These are phyloP conservation scores for Lonchura striata DNA, from an alignment of 2,113 vertebrate species.

Conservation along the genomic window DNA sequence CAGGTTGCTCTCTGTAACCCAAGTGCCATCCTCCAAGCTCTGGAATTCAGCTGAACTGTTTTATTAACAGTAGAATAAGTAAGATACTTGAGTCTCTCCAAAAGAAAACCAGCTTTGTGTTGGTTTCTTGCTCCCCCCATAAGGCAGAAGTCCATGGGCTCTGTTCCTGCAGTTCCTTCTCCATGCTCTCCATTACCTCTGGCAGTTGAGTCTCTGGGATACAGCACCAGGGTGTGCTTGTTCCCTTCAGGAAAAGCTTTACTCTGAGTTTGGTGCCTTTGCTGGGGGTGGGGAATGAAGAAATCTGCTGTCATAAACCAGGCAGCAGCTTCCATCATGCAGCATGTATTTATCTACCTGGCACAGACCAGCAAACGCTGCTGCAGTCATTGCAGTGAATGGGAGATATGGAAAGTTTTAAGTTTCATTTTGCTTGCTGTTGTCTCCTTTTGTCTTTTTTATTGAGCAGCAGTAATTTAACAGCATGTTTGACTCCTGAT, in stretches of 20 bases:
- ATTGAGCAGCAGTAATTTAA: conserved; percentile 28
- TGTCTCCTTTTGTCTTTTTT: not conserved
- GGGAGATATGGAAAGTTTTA: not conserved
- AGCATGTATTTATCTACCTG: not conserved
- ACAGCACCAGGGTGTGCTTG: not conserved
- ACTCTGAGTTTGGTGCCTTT: not conserved
- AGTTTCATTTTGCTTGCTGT: conserved; percentile 32
- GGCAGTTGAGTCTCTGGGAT: not conserved
- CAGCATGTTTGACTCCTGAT: not conserved
- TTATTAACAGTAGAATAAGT: no score
- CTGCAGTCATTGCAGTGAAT: not conserved
- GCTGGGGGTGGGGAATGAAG: not conserved
- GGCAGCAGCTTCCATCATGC: not conserved
- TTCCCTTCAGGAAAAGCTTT: not conserved
- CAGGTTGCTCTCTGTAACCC: not conserved
- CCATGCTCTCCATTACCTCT: not conserved
- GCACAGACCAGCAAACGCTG: not conserved
- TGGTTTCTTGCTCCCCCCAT: fast-evolving
- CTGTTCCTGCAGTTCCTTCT: not conserved
- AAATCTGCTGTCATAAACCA: not conserved
- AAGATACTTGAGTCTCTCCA: not conserved
- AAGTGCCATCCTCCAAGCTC: not conserved
- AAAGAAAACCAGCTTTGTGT: not conserved
- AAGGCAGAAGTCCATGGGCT: not conserved
- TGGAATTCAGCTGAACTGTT: not conserved